Evolutionary conservation across 2,888 invertebrate species (phyloP).

Genomic region (Spodoptera picta): DNA sequence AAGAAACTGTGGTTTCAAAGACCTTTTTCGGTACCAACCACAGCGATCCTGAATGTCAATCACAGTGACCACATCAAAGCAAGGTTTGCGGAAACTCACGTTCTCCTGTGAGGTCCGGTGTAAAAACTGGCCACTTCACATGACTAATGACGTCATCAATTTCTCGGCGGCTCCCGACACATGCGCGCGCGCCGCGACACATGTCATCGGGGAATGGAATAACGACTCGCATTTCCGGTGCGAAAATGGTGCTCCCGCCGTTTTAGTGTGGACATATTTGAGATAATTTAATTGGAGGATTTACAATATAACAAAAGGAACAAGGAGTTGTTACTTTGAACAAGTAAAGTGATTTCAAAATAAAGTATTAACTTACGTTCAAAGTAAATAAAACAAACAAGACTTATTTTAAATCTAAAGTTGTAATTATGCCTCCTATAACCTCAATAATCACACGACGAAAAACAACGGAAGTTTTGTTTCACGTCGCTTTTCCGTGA

Average conservation of each 20-base stretch:
- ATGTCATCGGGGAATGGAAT: conserved; percentile 78
- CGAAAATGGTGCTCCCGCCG: conserved; percentile 53
- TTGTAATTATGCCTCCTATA: no score
- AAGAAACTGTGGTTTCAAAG: neutral
- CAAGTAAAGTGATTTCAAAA: no score
- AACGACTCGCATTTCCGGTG: conserved; percentile 81
- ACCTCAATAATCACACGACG: no score
- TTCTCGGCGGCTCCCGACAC: conserved; percentile 75
- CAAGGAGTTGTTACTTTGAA: no score
- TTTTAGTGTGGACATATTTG: conserved; percentile 53
- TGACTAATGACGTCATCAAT: conserved; percentile 86
- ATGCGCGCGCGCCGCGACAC: conserved; percentile 76
- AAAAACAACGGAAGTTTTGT: no score
- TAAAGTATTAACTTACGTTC: no score
- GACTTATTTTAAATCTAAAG: no score
- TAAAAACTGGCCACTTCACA: conserved; percentile 68
- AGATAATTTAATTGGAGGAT: neutral
- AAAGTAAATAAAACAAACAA: neutral
- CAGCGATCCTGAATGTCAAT: conserved; percentile 16
- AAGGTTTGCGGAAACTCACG: conserved; percentile 36
- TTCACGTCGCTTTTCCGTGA: no score
- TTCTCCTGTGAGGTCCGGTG: conserved; percentile 77
- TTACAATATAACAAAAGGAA: neutral
- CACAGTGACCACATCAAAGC: conserved; percentile 48
- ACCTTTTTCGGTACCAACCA: neutral